Conservation (phyloP, 2,888 invertebrate genomes). For the Octonoba sinensis region DNA sequence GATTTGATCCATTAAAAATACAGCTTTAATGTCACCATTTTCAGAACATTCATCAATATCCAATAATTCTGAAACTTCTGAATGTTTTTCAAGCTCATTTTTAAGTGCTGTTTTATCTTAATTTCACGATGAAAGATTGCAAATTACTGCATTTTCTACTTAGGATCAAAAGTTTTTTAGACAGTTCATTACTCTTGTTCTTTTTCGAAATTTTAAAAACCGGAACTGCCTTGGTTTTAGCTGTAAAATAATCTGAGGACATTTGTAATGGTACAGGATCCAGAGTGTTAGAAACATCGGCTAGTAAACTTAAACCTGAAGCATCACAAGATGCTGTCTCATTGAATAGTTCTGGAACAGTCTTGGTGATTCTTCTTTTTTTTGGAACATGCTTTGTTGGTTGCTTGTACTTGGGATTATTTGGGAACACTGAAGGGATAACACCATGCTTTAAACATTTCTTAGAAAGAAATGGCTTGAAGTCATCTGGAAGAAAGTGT, state of each 20-base stretch:
- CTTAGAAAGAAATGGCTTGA: too few species aligned
- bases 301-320: neutral
- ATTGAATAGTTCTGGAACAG: neutral
- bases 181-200: neutral
- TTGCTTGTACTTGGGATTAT: neutral
- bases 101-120: neutral
- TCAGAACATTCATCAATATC: neutral
- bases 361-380: neutral
- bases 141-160: slow-evolving; percentile 1
- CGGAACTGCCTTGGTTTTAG: too few species aligned
- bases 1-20: slow-evolving; percentile 1
- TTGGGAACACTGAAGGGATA: neutral
- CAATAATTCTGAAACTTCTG: neutral
- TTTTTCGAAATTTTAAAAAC: neutral
- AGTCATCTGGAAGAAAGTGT: too few species aligned
- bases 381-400: neutral
- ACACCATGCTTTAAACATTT: neutral
- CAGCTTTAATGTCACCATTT: neutral
- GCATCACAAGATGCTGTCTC: neutral
- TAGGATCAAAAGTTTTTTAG: neutral
- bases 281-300: neutral
- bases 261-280: neutral
- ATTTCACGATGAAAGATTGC: neutral
- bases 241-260: too few species aligned
- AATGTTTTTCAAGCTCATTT: neutral